A percentile compares a stretch with the other conserved stretches of the same genome.
Conservation (phyloP, 2,888 invertebrate species). For the Rhopalosiphum nymphaeae region DNA sequence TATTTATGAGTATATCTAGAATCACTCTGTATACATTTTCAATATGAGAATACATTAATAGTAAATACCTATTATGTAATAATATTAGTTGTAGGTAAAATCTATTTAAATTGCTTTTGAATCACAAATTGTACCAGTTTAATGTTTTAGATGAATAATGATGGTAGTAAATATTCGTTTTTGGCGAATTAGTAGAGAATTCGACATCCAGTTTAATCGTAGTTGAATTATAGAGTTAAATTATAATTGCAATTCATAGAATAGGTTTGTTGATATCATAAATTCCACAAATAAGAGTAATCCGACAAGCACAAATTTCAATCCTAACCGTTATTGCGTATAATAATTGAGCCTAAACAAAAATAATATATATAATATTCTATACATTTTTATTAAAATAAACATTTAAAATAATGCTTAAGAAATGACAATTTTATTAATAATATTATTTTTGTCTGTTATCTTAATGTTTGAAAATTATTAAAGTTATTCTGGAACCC, state of each 20-base stretch:
- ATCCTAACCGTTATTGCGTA: neutral
- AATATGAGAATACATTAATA: slow-evolving; percentile 2
- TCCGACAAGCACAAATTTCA: slow-evolving; percentile 13
- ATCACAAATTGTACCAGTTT: slow-evolving; percentile 8
- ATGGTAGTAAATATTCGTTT: slow-evolving; percentile 42
- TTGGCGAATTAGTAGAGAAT: slow-evolving; percentile 51
- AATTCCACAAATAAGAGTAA: slow-evolving; percentile 25
- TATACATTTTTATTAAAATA: neutral
- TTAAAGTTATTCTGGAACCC: neutral
- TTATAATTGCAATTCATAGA: slow-evolving; percentile 22
- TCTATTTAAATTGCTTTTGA: slow-evolving; percentile 49
- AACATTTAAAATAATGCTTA: neutral
- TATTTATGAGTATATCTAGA: neutral
- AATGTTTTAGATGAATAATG: slow-evolving; percentile 42
- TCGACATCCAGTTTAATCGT: slow-evolving; percentile 28
- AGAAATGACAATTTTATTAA: neutral
- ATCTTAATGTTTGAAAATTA: neutral
- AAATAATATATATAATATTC: neutral
- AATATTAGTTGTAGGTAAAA: slow-evolving; percentile 5
- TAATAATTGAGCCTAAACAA: neutral
- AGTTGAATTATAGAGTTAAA: slow-evolving; percentile 36
- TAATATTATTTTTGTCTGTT: neutral
- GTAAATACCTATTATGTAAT: neutral
- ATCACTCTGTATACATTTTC: neutral
- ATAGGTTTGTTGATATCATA: neutral